Evolutionary conservation across 2,888 invertebrate species (phyloP).

Genomic region (Spialia ferax): DNA sequence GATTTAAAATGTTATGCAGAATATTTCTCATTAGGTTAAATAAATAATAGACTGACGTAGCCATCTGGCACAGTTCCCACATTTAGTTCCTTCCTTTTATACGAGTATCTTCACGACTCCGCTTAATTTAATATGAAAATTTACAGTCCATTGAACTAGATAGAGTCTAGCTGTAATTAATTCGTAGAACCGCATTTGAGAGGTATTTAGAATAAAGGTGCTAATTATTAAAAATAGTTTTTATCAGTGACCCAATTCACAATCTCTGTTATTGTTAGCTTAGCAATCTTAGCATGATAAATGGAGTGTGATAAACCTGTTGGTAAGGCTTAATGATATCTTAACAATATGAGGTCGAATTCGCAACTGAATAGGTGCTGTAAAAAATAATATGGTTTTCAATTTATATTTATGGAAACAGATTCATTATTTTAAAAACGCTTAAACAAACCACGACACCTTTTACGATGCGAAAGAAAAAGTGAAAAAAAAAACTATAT

Average conservation of each 20-base stretch:
- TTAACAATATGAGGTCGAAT: background rate
- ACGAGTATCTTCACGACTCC: constrained; percentile 42
- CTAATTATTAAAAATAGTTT: constrained; percentile 23
- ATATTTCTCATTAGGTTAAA: constrained; percentile 26
- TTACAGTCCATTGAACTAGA: constrained; percentile 10
- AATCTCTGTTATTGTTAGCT: constrained; percentile 53
- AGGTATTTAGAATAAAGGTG: constrained; percentile 4
- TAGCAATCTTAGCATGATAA: constrained; percentile 50
- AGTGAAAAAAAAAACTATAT: no score
- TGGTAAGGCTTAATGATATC: constrained; percentile 52
- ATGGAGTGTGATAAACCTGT: constrained; percentile 54
- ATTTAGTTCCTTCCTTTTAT: constrained; percentile 51
- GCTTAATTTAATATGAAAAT: constrained; percentile 46
- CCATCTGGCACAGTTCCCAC: constrained; percentile 59
- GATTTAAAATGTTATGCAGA: background rate
- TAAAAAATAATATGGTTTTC: no score
- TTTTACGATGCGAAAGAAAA: no score
- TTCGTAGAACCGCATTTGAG: background rate
- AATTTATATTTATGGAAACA: no score
- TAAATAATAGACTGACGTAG: constrained; percentile 42
- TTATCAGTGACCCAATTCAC: constrained; percentile 62
- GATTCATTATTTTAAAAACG: no score
- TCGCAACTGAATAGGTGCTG: background rate
- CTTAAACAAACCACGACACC: no score
- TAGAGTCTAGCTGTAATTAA: background rate